These are phyloP conservation scores for Actenoides lindsayi DNA, from an alignment of 2,113 vertebrate species.

Conservation along the genomic window DNA sequence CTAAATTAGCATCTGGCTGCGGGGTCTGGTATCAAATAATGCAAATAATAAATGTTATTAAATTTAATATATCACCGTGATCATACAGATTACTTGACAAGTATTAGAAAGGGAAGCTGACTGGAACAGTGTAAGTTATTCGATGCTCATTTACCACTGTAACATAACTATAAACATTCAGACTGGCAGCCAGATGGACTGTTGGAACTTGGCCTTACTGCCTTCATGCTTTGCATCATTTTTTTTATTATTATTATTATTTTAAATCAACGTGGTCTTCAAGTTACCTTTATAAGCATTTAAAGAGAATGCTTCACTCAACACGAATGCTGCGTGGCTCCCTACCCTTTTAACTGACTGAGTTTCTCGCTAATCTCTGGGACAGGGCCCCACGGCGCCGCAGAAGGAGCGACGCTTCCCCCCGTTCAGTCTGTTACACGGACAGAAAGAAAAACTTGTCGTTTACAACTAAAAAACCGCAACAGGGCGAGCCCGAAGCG, in stretches of 20 bases:
- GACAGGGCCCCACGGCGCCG: accelerated
- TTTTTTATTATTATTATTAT: background rate
- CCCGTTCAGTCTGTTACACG: accelerated
- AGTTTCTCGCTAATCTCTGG: accelerated
- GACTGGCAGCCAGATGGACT: background rate
- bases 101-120: background rate
- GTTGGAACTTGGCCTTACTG: accelerated
- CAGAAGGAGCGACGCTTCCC: accelerated
- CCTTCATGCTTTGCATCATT: accelerated
- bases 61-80: accelerated
- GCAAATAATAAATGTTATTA: no score
- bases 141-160: accelerated
- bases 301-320: accelerated
- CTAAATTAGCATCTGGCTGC: background rate
- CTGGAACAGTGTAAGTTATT: background rate
- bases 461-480: background rate
- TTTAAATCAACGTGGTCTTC: no score
- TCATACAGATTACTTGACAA: accelerated
- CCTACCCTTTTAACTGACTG: background rate
- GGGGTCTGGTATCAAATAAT: background rate
- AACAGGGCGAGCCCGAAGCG: background rate
- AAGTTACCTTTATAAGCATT: no score
- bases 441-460: accelerated
- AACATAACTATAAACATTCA: no score
- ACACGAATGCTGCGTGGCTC: accelerated